Evolutionary conservation across 2,113 vertebrate species (phyloP), one percentile per base, ranked within the genome.

Genomic region (western clawed frog (Xenopus tropicalis)): DNA sequence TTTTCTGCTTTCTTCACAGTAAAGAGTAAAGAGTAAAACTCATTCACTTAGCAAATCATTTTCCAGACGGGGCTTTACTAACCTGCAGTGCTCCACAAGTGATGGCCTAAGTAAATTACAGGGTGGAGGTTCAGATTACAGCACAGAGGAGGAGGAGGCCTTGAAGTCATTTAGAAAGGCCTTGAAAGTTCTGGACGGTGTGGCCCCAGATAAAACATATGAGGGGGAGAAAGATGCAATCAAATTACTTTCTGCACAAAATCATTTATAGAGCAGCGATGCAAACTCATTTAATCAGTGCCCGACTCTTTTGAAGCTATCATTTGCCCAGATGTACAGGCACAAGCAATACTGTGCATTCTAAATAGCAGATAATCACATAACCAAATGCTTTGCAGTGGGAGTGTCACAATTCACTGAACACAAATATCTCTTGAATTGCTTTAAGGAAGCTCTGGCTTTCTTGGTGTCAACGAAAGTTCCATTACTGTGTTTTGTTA

Each of bases 261-360:
- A 56, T 65, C 16, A 24, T 64, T 46, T 43, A 51, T 24, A 17
- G 46, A 8, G 46, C 46, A 48, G 16, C 16, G 20, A 25, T 58
- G 16, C 16, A 21, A 48, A 46, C 21, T 73, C 20, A 66, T 66
- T n/a, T 73, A 73, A 58, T 66, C 21, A 58, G 21, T 16, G n/a
- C 22, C 43, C 66, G 70, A 65, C 70, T 46, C 61, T 57, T 16
- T 21, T 72, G 48, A 22, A 62, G 10, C 48, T 23, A 29, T 12
- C 59, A 61, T 25, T 7, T 11, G 23, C 6, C 59, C 24, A 61
- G 6, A 24, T 61, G 1, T 48, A 13, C 11, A 48, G 46, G 46
- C 16, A 48, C 2, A 17, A 48, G 12, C 16, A 48, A 14, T 12
- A 14, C 9, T 14, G 14, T 25, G 13, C 16, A 67, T 21, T 48